phyloP scores from a whole-genome alignment of 2,113 vertebrate species.

The Atlantisia rogersi region DNA sequence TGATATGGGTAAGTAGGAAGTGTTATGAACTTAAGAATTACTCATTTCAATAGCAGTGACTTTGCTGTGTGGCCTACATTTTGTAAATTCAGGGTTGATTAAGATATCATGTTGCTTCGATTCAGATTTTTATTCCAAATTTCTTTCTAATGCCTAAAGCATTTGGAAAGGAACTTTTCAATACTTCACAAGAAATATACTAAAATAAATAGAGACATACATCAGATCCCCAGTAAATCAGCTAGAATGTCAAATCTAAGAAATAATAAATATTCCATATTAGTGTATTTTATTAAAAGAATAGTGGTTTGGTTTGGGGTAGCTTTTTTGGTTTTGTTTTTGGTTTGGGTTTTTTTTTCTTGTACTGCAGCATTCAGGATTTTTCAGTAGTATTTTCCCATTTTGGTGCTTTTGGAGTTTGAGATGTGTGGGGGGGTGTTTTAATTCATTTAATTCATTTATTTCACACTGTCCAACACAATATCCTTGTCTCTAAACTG shows the following conservation, averaged over 20 bases:
- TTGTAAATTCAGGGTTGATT: background rate
- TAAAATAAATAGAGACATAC: background rate
- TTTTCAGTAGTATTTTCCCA: background rate
- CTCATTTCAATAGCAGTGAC: background rate
- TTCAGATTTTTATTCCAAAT: background rate
- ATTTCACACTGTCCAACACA: too few relatives aligned
- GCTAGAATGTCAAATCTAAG: background rate
- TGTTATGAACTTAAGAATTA: background rate
- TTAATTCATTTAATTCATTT: background rate
- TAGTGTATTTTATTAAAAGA: background rate
- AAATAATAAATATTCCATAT: background rate
- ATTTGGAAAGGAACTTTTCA: background rate
- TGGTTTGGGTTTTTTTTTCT: background rate
- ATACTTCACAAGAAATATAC: background rate
- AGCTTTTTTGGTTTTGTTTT: too few relatives aligned
- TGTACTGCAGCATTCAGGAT: background rate
- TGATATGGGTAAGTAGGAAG: background rate
- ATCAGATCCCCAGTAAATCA: background rate
- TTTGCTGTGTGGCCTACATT: background rate
- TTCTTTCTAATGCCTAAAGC: background rate
- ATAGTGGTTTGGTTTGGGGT: background rate
- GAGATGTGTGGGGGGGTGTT: too few relatives aligned
- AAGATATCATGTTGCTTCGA: background rate
- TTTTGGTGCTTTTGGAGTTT: background rate
- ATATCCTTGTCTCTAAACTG: too few relatives aligned